These are phyloP conservation scores for Yponomeuta malinellus DNA, from an alignment of 2,888 invertebrate species.

Conservation along the genomic window DNA sequence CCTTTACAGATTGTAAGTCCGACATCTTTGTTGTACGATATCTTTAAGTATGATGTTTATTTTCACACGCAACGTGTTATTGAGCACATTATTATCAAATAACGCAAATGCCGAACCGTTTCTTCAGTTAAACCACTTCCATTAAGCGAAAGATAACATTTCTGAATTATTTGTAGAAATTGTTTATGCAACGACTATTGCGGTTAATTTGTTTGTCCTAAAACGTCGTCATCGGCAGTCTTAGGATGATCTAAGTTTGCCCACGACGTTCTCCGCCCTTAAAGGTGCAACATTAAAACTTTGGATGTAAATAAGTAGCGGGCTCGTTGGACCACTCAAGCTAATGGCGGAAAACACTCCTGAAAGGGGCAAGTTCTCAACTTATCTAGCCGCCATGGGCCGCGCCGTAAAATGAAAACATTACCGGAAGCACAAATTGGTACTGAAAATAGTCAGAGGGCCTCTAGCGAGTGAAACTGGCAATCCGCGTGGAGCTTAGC, in stretches of 20 bases:
- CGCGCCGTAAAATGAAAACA: constrained; percentile 32
- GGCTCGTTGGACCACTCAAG: constrained; percentile 30
- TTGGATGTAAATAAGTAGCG: constrained; percentile 17
- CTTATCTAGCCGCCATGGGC: constrained; percentile 19
- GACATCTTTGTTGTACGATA: too few species aligned
- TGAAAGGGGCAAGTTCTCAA: constrained; percentile 31
- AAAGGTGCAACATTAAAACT: constrained; percentile 5
- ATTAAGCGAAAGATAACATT: too few species aligned
- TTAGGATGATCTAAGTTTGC: background rate
- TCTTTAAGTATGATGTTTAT: too few species aligned
- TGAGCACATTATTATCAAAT: too few species aligned
- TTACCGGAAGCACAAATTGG: constrained; percentile 22
- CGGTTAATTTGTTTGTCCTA: too few species aligned
- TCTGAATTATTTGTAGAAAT: too few species aligned
- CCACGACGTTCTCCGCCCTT: background rate
- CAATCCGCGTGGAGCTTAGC: background rate
- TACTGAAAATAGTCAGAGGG: constrained; percentile 13
- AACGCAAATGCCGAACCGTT: too few species aligned
- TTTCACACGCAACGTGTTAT: too few species aligned
- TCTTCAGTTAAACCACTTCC: too few species aligned
- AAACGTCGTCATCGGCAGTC: too few species aligned
- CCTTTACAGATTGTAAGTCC: too few species aligned
- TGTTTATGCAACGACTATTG: too few species aligned
- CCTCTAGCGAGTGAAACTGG: background rate
- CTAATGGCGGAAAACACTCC: constrained; percentile 44